Conservation (phyloP, 2,888 invertebrate genomes). For the Amiota minor region DNA sequence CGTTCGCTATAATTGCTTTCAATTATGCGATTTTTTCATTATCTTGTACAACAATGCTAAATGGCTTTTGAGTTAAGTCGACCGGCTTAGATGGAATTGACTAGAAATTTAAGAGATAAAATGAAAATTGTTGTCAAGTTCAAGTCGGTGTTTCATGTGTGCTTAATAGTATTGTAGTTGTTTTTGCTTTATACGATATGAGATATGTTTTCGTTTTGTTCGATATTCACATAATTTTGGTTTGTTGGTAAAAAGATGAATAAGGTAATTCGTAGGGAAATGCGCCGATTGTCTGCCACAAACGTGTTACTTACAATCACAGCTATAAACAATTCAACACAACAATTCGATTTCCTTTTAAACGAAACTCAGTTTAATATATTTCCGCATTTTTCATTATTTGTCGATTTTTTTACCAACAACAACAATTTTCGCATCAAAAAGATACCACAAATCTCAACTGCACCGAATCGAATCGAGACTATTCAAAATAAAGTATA, state of each 20-base stretch:
- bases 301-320: conserved; percentile 63
- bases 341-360: conserved; percentile 57
- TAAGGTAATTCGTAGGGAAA: too few species aligned
- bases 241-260: not conserved
- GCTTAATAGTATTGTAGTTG: conserved; percentile 1
- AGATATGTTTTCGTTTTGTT: conserved; percentile 4
- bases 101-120: not conserved
- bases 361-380: conserved; percentile 58
- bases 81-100: too few species aligned
- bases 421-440: conserved; percentile 10
- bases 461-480: conserved; percentile 41
- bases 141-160: conserved; percentile 49
- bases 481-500: conserved; percentile 31
- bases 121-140: conserved; percentile 55
- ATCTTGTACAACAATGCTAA: too few species aligned
- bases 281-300: conserved; percentile 39
- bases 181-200: not conserved
- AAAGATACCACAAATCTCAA: conserved; percentile 47
- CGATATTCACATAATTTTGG: not conserved
- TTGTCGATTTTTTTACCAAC: not conserved
- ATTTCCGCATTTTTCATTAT: conserved; percentile 57
- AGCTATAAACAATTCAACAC: conserved; percentile 60
- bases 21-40: conserved; percentile 35
- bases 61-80: too few species aligned
- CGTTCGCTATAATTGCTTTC: conserved; percentile 52